Base-by-base conservation (phyloP, 2,888 invertebrate genomes). In the Ochropleura leucogaster region DNA sequence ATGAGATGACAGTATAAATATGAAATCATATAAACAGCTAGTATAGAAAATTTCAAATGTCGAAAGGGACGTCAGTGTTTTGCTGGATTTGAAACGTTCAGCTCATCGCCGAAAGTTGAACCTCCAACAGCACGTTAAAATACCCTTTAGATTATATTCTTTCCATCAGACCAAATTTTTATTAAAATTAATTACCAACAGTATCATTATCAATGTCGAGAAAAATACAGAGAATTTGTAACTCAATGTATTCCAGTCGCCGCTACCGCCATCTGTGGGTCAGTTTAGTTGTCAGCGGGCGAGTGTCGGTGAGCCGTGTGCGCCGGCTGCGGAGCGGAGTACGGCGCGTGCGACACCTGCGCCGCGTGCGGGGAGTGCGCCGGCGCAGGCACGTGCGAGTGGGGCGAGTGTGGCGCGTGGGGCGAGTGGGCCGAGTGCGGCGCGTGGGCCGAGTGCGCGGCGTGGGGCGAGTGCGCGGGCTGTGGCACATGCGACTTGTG, bases 221-320 rank as follows among this genome's bases (percentile, higher is more conserved):
- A 46, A 59, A 67, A 55, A 64, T 40, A 53, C 16, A 66, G 20
- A 10, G n/a, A 59, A 66, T 71, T 77, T 76, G 81, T 80, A 81
- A 80, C 81, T 65, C 1, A 30, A 30, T 30, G 42, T 64, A 63
- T 44, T 16, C 59, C 42, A 59, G 64, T 71, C 47, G 57, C 77
- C 81, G 55, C 81, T 79, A n/a, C 80, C 79, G 79, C 46, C 60
- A 66, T 66, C 79, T 74, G 8, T 46, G 40, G 62, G 49, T 65
- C 75, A 10, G 77, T 73, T 85, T 89, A 90, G 89, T 91, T 83
- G 81, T 91, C 89, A 74, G 79, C 72, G 62, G 87, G 84, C 70
- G 85, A 68, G 77, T 80, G 80, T 18, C 83, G 87, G 88, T 77
- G 75, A 1, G 59, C 3, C 6, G 42, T n/a, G 14, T 76, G 89